These are phyloP conservation scores for Ibidorhyncha struthersii DNA, from an alignment of 2,113 vertebrate species.

Conservation along the genomic window DNA sequence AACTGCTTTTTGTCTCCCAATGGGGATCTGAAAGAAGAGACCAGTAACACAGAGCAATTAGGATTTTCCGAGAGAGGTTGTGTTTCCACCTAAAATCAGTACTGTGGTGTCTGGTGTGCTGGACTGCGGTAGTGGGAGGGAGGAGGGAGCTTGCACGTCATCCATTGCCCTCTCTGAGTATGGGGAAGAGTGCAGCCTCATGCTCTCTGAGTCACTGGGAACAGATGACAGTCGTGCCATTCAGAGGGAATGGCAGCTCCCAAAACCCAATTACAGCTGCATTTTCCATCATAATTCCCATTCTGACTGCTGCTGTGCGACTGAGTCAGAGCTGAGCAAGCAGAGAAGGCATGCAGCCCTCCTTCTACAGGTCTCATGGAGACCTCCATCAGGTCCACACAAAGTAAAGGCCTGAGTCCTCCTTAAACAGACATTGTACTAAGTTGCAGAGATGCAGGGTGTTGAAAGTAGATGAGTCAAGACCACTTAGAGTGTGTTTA, in stretches of 20 bases:
- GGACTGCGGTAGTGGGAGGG: too few species aligned
- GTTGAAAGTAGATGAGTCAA: rapidly evolving
- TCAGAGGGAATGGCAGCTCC: not conserved
- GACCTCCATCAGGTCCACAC: rapidly evolving
- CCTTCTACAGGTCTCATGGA: rapidly evolving
- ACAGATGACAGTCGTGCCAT: not conserved
- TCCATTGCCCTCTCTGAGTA: not conserved
- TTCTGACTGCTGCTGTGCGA: rapidly evolving
- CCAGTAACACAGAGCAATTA: not conserved
- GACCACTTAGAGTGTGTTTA: rapidly evolving
- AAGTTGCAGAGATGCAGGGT: not conserved
- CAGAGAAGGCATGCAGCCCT: rapidly evolving
- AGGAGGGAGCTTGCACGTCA: rapidly evolving
- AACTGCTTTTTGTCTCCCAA: not conserved
- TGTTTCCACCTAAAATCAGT: not conserved
- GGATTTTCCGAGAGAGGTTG: not conserved
- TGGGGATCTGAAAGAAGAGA: not conserved
- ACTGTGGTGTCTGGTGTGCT: too few species aligned
- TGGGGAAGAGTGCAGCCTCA: not conserved
- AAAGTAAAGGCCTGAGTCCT: not conserved
- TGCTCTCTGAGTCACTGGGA: not conserved
- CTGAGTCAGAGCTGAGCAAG: not conserved
- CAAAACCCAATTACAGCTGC: not conserved
- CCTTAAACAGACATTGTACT: rapidly evolving
- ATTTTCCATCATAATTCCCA: not conserved